Evolutionary conservation across 2,888 invertebrate species (phyloP).

Genomic region (Rhagonycha lutea): DNA sequence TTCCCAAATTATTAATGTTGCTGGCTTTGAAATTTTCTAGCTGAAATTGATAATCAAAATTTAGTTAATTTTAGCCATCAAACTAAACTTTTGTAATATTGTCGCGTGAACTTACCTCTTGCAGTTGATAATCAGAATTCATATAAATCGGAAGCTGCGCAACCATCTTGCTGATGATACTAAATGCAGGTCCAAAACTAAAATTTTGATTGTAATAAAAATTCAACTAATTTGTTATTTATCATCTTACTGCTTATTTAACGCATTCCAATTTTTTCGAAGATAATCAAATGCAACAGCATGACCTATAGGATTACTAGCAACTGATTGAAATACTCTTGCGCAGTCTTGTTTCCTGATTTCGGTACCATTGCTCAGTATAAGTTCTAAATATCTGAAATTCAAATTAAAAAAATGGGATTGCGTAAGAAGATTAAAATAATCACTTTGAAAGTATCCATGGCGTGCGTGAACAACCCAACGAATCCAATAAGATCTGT

Average conservation of each 20-base stretch:
- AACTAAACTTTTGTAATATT: not conserved
- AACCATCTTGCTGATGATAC: conserved; percentile 59
- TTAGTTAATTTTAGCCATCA: not conserved
- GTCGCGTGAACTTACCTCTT: conserved; percentile 41
- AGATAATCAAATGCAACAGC: conserved; percentile 65
- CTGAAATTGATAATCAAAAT: conserved; percentile 40
- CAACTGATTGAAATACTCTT: conserved; percentile 62
- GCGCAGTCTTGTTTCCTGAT: conserved; percentile 67
- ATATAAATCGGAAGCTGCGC: conserved; percentile 58
- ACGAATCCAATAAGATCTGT: conserved; percentile 60
- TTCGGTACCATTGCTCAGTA: conserved; percentile 52
- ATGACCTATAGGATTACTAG: conserved; percentile 62
- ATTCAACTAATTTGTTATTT: not conserved
- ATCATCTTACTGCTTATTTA: conserved; percentile 54
- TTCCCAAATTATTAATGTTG: conserved; percentile 54
- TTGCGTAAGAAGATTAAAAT: not conserved
- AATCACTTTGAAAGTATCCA: conserved; percentile 61
- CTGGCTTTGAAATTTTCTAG: conserved; percentile 52
- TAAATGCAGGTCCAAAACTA: conserved; percentile 62
- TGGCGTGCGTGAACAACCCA: conserved; percentile 61
- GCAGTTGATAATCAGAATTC: conserved; percentile 56
- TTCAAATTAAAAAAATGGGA: conserved; percentile 25
- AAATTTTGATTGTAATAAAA: conserved; percentile 13
- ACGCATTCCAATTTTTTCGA: conserved; percentile 56
- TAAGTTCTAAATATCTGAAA: conserved; percentile 46